These are phyloP conservation scores for Sycobia sp. DNA, from an alignment of 1,140 invertebrate species.

Conservation along the genomic window DNA sequence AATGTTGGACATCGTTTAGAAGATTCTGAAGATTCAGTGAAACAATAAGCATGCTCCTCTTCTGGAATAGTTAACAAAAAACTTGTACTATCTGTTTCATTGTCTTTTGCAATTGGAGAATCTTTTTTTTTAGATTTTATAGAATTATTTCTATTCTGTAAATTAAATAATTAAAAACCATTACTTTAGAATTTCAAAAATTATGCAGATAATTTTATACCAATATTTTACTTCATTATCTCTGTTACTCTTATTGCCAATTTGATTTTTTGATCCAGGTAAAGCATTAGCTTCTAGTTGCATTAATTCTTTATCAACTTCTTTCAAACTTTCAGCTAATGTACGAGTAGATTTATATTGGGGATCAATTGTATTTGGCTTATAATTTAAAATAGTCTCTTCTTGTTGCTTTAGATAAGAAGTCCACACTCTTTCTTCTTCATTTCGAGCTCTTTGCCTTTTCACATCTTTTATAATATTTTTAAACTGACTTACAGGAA, in stretches of 20 bases:
- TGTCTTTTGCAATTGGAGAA: constrained; percentile 29
- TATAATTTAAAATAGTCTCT: constrained; percentile 12
- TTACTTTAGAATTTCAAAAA: too few relatives aligned
- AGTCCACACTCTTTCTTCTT: constrained; percentile 50
- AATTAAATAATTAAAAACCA: constrained; percentile 11
- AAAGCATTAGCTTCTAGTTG: constrained; percentile 43
- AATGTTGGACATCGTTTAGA: constrained; percentile 28
- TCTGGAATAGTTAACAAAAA: constrained; percentile 43
- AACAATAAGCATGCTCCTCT: constrained; percentile 29
- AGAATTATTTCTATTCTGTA: constrained; percentile 6
- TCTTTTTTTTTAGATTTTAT: background rate
- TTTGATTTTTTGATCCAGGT: constrained; percentile 36
- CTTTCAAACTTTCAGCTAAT: constrained; percentile 38
- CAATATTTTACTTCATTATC: background rate
- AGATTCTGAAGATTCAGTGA: constrained; percentile 30
- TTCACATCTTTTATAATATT: constrained; percentile 51
- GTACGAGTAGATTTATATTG: constrained; percentile 19
- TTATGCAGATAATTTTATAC: background rate
- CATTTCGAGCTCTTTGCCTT: constrained; percentile 45
- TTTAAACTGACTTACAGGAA: constrained; percentile 52
- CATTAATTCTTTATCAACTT: constrained; percentile 44
- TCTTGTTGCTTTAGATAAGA: constrained; percentile 49
- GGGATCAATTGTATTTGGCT: background rate
- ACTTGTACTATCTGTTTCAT: constrained; percentile 35
- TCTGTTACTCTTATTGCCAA: constrained; percentile 1